phyloP scores from a whole-genome alignment of 2,113 vertebrate genomes.

The Dasyurus viverrinus region DNA sequence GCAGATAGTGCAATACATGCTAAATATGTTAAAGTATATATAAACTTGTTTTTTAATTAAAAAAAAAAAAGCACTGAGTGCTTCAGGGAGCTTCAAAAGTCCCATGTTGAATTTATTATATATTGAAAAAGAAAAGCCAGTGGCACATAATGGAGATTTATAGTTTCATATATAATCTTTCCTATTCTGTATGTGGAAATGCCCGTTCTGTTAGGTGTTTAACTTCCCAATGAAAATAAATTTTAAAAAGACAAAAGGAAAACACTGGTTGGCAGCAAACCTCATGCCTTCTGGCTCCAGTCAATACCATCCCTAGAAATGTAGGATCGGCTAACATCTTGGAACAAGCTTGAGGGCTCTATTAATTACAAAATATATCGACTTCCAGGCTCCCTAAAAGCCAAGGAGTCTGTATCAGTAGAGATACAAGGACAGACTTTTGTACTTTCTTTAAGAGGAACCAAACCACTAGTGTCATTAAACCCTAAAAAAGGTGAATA shows the following conservation, averaged over 20 bases:
- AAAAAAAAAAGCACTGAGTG: too few species aligned
- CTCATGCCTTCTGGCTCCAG: background rate
- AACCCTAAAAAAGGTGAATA: too few species aligned
- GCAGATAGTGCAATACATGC: too few species aligned
- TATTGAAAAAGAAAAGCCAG: background rate
- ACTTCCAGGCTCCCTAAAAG: background rate
- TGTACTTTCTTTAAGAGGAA: background rate
- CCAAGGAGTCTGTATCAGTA: background rate
- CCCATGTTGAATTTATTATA: background rate
- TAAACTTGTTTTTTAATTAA: background rate
- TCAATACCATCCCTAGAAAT: background rate
- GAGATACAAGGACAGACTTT: background rate
- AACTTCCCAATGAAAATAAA: background rate
- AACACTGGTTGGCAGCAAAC: background rate
- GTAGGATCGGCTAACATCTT: background rate
- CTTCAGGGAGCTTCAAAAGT: background rate
- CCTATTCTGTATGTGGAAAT: background rate
- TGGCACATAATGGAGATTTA: background rate
- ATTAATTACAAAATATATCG: background rate
- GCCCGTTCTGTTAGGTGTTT: background rate
- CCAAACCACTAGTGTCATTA: background rate
- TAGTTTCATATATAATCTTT: background rate
- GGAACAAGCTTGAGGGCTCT: background rate
- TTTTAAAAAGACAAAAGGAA: background rate
- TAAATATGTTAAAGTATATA: background rate